These are phyloP conservation scores for Hirtodrosophila trivittata DNA, from an alignment of 2,888 invertebrate species.

Conservation along the genomic window DNA sequence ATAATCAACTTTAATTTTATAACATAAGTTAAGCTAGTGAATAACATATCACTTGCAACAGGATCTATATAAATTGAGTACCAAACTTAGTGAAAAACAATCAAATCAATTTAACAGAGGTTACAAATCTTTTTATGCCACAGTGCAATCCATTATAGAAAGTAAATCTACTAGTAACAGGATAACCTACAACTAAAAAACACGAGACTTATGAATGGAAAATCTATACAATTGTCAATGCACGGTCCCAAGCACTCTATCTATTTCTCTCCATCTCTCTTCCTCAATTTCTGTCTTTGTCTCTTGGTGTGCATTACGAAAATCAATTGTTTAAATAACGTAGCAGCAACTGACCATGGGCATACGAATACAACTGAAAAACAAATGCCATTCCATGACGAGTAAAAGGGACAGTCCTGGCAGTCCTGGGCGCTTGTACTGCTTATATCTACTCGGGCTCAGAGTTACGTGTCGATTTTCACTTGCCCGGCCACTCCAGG, in stretches of 20 bases:
- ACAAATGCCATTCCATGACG: slow-evolving; percentile 5
- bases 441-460: slow-evolving; percentile 4
- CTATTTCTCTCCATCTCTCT: not conserved
- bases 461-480: slow-evolving; percentile 75
- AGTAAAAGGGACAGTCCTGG: slow-evolving; percentile 16
- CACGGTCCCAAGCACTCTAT: not conserved
- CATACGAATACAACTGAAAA: too few species aligned
- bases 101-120: too few species aligned
- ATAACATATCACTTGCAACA: too few species aligned
- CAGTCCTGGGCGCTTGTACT: not conserved
- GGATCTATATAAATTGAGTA: too few species aligned
- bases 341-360: slow-evolving; percentile 26
- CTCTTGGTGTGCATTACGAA: slow-evolving; percentile 48
- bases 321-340: slow-evolving; percentile 75
- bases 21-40: too few species aligned
- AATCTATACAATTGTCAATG: slow-evolving; percentile 63
- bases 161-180: slow-evolving; percentile 36
- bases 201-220: slow-evolving; percentile 30
- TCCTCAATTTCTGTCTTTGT: not conserved
- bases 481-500: slow-evolving; percentile 73
- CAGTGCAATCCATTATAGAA: slow-evolving; percentile 28
- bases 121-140: too few species aligned
- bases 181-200: slow-evolving; percentile 46
- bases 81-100: too few species aligned
- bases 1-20: too few species aligned